Conservation (phyloP, 1,140 invertebrate genomes). For the Drosophila hydei region DNA sequence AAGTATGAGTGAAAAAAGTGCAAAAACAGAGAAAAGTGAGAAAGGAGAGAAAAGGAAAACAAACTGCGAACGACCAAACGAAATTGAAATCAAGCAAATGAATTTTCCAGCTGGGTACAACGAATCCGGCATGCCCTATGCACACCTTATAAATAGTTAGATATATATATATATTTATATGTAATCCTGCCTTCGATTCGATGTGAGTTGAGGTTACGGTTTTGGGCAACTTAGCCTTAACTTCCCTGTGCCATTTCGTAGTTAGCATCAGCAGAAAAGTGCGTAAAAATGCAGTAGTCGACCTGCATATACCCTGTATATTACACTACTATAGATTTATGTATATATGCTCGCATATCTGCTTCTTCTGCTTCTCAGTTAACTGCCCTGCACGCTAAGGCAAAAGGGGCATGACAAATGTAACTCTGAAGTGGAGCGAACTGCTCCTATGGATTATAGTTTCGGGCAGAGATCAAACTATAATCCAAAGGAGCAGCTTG, state of each 20-base stretch:
- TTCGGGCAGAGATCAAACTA: no score
- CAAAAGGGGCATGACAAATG: not conserved
- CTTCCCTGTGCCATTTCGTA: not conserved
- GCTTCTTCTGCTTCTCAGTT: no score
- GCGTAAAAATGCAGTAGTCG: not conserved
- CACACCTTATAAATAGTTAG: not conserved
- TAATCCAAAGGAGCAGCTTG: not conserved
- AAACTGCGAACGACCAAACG: not conserved
- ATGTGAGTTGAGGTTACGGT: not conserved
- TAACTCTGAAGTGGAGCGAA: no score
- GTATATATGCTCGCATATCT: no score
- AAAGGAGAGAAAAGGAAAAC: not conserved
- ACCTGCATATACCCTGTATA: not conserved
- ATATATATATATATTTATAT: no score
- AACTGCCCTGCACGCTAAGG: not conserved
- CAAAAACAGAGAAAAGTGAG: not conserved
- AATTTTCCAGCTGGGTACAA: not conserved
- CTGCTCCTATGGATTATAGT: no score
- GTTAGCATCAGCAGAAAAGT: not conserved
- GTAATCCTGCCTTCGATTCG: not conserved
- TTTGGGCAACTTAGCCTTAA: not conserved
- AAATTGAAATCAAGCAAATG: not conserved
- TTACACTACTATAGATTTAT: not conserved
- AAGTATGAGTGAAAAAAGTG: not conserved
- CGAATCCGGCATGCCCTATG: slow-evolving; percentile 5